Conservation (phyloP, 2,888 invertebrate species). For the Eucriotettix oculatus region DNA sequence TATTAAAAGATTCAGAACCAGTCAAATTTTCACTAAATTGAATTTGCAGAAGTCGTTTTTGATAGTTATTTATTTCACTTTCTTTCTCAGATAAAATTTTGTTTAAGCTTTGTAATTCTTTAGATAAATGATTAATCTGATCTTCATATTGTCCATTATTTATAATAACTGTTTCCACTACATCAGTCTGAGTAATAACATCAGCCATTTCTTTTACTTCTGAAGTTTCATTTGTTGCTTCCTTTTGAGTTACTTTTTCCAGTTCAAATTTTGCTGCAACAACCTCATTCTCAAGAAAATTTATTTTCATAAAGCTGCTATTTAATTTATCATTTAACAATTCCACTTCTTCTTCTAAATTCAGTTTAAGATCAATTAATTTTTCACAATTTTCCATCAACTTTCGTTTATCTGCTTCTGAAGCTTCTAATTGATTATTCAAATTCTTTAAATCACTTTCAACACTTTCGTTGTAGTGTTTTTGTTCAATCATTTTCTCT, state of each 20-base stretch:
- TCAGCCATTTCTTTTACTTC: constrained; percentile 13
- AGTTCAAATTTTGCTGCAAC: not conserved
- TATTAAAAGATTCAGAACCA: too few species aligned
- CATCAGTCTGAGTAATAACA: not conserved
- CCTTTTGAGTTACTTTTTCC: not conserved
- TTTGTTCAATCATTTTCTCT: constrained; percentile 27
- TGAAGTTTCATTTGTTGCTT: constrained; percentile 15
- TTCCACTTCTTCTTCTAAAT: constrained; percentile 19
- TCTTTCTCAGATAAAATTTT: constrained; percentile 22
- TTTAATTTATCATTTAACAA: constrained; percentile 21
- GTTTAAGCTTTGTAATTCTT: constrained; percentile 5
- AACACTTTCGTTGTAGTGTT: constrained; percentile 26
- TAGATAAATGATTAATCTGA: constrained; percentile 3
- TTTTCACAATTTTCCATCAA: constrained; percentile 23
- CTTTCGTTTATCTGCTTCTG: constrained; percentile 22
- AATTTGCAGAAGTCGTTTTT: constrained; percentile 20
- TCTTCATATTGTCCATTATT: not conserved
- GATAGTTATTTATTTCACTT: constrained; percentile 26
- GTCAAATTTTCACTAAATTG: constrained; percentile 9
- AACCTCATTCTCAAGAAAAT: constrained; percentile 19
- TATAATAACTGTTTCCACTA: not conserved
- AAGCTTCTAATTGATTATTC: constrained; percentile 24
- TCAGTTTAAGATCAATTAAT: constrained; percentile 16
- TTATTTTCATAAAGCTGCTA: constrained; percentile 21
- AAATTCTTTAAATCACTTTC: constrained; percentile 25